Evolutionary conservation across 2,113 vertebrate genomes (phyloP), one percentile per base, ranked within the genome.

Genomic region (Chloroceryle aenea): DNA sequence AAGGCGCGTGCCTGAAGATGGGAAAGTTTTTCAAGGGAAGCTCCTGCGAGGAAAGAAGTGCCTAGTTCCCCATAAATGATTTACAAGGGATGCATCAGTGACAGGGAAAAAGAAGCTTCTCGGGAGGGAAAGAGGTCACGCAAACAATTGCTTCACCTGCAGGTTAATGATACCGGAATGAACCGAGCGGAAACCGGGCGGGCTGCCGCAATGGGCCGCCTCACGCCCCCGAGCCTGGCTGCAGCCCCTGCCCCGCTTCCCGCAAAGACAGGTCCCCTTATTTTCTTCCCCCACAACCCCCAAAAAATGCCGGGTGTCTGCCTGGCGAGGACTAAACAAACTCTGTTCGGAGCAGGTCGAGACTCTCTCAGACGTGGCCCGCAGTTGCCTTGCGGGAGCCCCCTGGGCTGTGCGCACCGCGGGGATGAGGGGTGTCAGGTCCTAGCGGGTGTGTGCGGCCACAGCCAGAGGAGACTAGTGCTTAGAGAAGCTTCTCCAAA

Each of bases 1-100:
- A 79, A 79, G 72, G 42, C 42, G 16, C 72, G 94, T 72, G 67
- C 59, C 72, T 52, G 67, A 86, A 90, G 68, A 93, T 52, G 73
- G 78, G 85, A 94, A 96, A 96, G 85, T 96, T 97, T 96, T 87
- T 25, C 82, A 73, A 88, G 87, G 42, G 87, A 94, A 95, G 85
- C 91, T 95, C 85, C 93, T 88, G 82, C 59, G 59, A 77, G 34
- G 81, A 89, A 61, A 85, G 62, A 88, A 94, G 79, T 67, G 74
- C 89, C 85, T 72, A 18, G 64, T 48, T 87, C 52, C 74, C 94
- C 78, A 90, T 95, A 90, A 96, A 95, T 95, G 83, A 96, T 96
- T 96, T 92, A 95, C 96, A 58, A 91, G 92, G 74, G 86, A 92
- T 87, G 88, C 92, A 93, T 92, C 83, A 82, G 79, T 92, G 82